These are phyloP conservation scores for Melikaiella ostensackeni DNA, from an alignment of 2,888 invertebrate species.

Conservation along the genomic window DNA sequence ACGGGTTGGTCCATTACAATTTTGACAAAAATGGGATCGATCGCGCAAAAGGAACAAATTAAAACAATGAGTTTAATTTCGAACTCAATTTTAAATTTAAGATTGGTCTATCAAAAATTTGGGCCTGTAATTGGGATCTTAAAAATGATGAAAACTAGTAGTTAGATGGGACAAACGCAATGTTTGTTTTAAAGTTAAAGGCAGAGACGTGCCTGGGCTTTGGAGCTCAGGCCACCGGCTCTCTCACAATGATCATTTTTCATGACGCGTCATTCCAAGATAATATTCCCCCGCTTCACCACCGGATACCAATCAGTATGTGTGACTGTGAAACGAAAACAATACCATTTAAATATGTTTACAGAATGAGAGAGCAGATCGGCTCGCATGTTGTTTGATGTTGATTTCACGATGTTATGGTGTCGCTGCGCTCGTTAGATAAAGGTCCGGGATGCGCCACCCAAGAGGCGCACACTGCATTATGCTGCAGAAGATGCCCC, in stretches of 20 bases:
- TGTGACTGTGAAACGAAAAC: constrained; percentile 56
- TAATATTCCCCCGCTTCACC: constrained; percentile 55
- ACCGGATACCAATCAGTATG: constrained; percentile 47
- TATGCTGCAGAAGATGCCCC: background rate
- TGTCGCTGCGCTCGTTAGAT: constrained; percentile 64
- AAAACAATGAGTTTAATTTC: too few relatives aligned
- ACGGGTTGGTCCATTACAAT: too few relatives aligned
- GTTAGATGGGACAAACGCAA: constrained; percentile 50
- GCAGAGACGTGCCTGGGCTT: constrained; percentile 56
- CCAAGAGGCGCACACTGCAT: constrained; percentile 47
- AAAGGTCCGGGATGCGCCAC: constrained; percentile 63
- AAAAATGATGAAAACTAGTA: background rate
- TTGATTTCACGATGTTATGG: constrained; percentile 67
- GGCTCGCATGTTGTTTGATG: constrained; percentile 69
- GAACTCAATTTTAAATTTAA: too few relatives aligned
- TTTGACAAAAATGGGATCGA: too few relatives aligned
- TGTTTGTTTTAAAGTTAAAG: constrained; percentile 65
- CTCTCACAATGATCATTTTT: constrained; percentile 73
- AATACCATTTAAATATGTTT: constrained; percentile 65
- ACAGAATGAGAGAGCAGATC: constrained; percentile 60
- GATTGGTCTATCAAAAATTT: too few relatives aligned
- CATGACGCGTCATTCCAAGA: constrained; percentile 66
- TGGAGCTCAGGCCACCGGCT: constrained; percentile 56
- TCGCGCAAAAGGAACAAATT: too few relatives aligned
- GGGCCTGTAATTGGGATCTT: too few relatives aligned